Evolutionary conservation across 1,140 invertebrate genomes (phyloP).

Genomic region (Tetragonula clypearis): DNA sequence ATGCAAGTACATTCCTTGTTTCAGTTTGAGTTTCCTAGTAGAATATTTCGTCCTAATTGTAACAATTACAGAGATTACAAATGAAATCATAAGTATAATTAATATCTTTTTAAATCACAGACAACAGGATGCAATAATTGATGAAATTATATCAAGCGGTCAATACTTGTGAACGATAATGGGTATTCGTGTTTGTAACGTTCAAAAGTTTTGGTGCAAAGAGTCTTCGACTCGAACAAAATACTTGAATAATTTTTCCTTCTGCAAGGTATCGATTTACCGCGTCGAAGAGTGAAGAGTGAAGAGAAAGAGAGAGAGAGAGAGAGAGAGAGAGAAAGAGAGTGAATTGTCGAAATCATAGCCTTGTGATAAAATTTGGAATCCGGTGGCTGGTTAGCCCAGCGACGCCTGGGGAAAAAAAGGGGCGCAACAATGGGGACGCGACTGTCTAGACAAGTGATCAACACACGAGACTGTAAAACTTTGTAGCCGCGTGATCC

Average conservation of each 20-base stretch:
- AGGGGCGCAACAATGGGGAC: not conserved
- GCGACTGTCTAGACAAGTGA: conserved; percentile 62
- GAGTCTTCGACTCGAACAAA: not conserved
- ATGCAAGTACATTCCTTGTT: too few species aligned
- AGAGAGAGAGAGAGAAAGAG: too few species aligned
- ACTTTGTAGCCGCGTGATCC: conserved; percentile 62
- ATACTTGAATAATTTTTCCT: not conserved
- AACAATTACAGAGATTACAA: too few species aligned
- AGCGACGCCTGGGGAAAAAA: not conserved
- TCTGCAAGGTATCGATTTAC: not conserved
- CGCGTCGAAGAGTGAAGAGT: not conserved
- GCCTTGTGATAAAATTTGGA: conserved; percentile 13
- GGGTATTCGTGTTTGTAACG: fast-evolving
- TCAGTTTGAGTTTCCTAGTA: too few species aligned
- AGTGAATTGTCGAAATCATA: not conserved
- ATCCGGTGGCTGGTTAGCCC: not conserved
- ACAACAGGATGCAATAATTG: too few species aligned
- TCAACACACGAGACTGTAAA: conserved; percentile 63
- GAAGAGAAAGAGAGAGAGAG: too few species aligned
- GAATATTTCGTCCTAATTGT: too few species aligned
- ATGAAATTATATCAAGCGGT: not conserved
- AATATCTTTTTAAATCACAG: too few species aligned
- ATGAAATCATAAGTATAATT: too few species aligned
- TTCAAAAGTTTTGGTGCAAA: too few species aligned
- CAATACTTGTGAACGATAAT: too few species aligned